These are phyloP conservation scores for Gymnothorax reevesii DNA, from an alignment of 2,797 vertebrate genomes.

Conservation along the genomic window DNA sequence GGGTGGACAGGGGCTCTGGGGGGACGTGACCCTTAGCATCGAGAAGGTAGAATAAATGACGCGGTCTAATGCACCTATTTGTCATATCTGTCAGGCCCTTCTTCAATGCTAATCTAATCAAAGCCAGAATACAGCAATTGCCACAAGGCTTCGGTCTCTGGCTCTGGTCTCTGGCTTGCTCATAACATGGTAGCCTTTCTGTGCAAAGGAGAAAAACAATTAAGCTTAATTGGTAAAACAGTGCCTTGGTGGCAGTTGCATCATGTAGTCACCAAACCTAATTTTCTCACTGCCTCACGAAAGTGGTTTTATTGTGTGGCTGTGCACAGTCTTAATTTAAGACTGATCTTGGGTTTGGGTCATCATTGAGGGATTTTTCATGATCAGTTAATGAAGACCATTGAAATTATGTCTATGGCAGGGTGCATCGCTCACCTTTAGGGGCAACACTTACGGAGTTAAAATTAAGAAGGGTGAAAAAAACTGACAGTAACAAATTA, in stretches of 20 bases:
- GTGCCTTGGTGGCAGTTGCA: constrained; percentile 72
- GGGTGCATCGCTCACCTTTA: too few relatives aligned
- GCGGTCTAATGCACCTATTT: constrained; percentile 87
- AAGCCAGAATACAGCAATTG: constrained; percentile 76
- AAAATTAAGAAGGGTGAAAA: too few relatives aligned
- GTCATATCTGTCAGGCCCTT: constrained; percentile 86
- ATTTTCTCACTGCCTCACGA: constrained; percentile 78
- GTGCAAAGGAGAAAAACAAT: neutral
- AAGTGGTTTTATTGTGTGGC: constrained; percentile 75
- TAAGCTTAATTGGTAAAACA: neutral
- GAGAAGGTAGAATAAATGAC: constrained; percentile 72
- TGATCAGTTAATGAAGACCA: too few relatives aligned
- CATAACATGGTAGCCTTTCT: neutral
- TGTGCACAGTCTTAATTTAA: constrained; percentile 40
- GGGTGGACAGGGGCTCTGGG: constrained; percentile 22
- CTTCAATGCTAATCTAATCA: constrained; percentile 91
- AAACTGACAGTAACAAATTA: too few relatives aligned
- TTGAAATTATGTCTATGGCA: too few relatives aligned
- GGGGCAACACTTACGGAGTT: too few relatives aligned
- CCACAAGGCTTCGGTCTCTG: constrained; percentile 30
- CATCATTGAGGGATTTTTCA: neutral
- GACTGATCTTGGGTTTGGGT: neutral
- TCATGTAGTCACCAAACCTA: constrained; percentile 80
- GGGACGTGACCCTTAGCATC: constrained; percentile 56
- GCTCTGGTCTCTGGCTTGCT: neutral